Conservation (phyloP, 2,888 invertebrate species). For the Ormyrus rosae region DNA sequence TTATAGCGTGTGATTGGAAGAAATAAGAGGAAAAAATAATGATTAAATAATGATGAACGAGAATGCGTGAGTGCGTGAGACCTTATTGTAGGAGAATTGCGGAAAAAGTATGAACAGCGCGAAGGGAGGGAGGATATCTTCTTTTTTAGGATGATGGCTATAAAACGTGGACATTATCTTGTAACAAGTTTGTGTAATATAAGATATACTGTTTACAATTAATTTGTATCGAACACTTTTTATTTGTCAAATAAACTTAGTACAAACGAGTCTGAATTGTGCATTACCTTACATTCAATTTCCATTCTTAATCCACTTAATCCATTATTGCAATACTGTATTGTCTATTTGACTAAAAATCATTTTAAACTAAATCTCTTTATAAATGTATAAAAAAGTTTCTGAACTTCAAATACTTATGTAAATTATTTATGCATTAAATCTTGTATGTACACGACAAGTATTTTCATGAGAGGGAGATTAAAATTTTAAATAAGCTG, state of each 20-base stretch:
- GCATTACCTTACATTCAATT: not conserved
- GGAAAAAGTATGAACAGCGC: conserved; percentile 44
- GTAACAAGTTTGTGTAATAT: conserved; percentile 66
- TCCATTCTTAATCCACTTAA: not conserved
- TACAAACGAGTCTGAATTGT: conserved; percentile 65
- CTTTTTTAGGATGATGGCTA: conserved; percentile 50
- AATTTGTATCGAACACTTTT: conserved; percentile 73
- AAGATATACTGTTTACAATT: conserved; percentile 72
- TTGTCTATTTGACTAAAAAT: not conserved
- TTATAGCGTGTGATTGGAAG: conserved; percentile 41
- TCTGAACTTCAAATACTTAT: no score
- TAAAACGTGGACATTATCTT: conserved; percentile 45
- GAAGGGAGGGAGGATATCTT: conserved; percentile 51
- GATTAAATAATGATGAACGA: conserved; percentile 30
- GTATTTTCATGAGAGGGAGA: no score
- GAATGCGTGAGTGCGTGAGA: conserved; percentile 42
- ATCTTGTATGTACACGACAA: no score
- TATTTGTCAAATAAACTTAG: conserved; percentile 74
- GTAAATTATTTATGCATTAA: no score
- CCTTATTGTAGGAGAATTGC: conserved; percentile 43
- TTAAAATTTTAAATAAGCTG: no score
- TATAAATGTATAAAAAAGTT: no score
- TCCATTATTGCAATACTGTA: not conserved
- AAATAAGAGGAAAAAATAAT: conserved; percentile 9
- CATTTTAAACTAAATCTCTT: no score